Conservation (phyloP, 1,140 invertebrate genomes). For the Venustaconcha ellipsiformis region DNA sequence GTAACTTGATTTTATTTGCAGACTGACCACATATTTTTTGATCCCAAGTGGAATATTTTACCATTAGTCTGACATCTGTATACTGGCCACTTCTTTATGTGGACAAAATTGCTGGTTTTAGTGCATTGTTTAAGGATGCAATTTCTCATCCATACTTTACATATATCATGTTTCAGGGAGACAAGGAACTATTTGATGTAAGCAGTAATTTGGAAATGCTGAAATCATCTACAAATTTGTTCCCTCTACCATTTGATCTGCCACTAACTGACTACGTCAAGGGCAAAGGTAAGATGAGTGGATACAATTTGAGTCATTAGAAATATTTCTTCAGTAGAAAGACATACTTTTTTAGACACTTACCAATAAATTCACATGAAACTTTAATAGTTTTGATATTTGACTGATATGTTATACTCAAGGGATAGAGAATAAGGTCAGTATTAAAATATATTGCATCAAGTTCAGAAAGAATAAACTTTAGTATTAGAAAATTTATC, state of each 20-base stretch:
- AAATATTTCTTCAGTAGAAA: neutral
- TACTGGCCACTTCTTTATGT: too few species aligned
- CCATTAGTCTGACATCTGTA: too few species aligned
- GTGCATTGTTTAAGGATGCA: neutral
- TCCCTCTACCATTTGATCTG: slow-evolving; percentile 85
- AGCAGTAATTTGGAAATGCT: slow-evolving; percentile 62
- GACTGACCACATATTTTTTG: too few species aligned
- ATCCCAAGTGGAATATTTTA: too few species aligned
- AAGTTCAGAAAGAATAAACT: neutral
- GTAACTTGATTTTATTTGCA: too few species aligned
- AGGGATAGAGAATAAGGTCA: neutral
- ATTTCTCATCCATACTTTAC: neutral
- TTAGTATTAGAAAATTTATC: too few species aligned
- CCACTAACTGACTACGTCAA: slow-evolving; percentile 77
- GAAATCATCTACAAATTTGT: slow-evolving; percentile 62
- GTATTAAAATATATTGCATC: neutral
- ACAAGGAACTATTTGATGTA: slow-evolving; percentile 64
- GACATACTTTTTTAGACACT: neutral
- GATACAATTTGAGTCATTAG: slow-evolving; percentile 9
- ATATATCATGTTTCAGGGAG: slow-evolving; percentile 31
- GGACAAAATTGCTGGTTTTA: neutral
- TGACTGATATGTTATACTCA: neutral
- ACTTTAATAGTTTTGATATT: neutral
- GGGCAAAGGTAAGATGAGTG: slow-evolving; percentile 68
- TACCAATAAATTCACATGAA: neutral